Evolutionary conservation across 2,113 vertebrate genomes (phyloP), one percentile per base, ranked within the genome.

Genomic region (Lota lota): DNA sequence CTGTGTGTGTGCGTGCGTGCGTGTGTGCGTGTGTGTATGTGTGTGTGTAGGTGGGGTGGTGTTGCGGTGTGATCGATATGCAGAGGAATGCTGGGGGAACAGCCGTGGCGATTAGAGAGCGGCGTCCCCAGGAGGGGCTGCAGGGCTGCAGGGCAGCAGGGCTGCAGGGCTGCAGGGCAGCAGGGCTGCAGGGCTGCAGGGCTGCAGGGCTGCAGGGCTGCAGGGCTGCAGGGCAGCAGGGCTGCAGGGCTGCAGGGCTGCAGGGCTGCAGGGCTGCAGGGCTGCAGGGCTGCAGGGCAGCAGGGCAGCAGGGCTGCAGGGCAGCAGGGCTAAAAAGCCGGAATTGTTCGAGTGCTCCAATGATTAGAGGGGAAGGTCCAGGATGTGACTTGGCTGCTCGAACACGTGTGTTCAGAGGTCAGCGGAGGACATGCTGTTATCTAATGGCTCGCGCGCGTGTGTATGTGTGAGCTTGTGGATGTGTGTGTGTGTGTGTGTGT

Each of bases 261-360:
- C 81, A 87, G 87, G 85, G 86, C 89, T 77, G 76, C 63, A 77
- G 77, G 89, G 89, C 82, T 88, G n/a, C 81, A 87, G 87, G 85
- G 86, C 89, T 77, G 76, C 63, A 77, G 77, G 89, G 89, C 82
- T 88, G n/a, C 81, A 87, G 87, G 85, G 86, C 89, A 78, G 76
- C 63, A 77, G 77, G 89, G 89, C 82, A n/a, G n/a, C n/a, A n/a
- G n/a, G n/a, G n/a, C n/a, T n/a, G n/a, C 81, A 87, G 87, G 85
- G 86, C 89, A 78, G 76, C 63, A 77, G 77, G 89, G 89, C 82
- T 88, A 90, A 89, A 87, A 88, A 85, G 84, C 79, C 24, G 85
- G 86, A 88, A 90, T 90, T 90, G 86, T 89, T 83, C 74, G 87
- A 88, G 88, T 87, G 89, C 85, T 87, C 70, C 84, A 69, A 81